A percentile compares a stretch with the other conserved stretches of the same genome.
Conservation (phyloP, 2,888 invertebrate species). For the Eudasyphora cyanicolor region DNA sequence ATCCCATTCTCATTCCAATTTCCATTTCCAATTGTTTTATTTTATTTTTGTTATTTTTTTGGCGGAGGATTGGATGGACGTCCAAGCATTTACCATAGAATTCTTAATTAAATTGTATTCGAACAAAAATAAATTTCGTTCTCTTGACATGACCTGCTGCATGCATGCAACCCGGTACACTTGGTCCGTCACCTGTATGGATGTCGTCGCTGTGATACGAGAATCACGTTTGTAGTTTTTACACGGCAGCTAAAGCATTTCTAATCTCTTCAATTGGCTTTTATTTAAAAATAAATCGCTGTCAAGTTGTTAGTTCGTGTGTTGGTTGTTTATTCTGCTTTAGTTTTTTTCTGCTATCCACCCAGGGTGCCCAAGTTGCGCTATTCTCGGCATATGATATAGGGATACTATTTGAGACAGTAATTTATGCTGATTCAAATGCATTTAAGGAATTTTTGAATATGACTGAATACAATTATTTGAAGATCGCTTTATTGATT, state of each 20-base stretch:
- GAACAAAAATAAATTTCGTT: slow-evolving; percentile 43
- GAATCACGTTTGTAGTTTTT: slow-evolving; percentile 45
- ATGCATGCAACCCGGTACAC: not conserved
- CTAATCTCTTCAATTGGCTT: slow-evolving; percentile 51
- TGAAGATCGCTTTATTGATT: no score
- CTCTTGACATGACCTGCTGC: slow-evolving; percentile 21
- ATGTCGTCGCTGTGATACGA: not conserved
- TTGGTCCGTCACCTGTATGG: not conserved
- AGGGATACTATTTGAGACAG: no score
- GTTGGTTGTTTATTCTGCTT: not conserved
- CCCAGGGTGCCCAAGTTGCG: slow-evolving; percentile 6
- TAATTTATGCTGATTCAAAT: no score
- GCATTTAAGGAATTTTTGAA: no score
- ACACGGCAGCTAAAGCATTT: slow-evolving; percentile 24
- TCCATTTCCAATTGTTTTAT: slow-evolving; percentile 18
- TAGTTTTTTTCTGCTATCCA: no score
- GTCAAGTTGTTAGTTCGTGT: slow-evolving; percentile 28
- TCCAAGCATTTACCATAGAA: slow-evolving; percentile 10
- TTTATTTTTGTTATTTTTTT: slow-evolving; percentile 14
- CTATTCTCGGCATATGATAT: no score
- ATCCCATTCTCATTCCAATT: no score
- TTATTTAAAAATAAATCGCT: slow-evolving; percentile 49
- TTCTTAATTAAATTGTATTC: slow-evolving; percentile 55
- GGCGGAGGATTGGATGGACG: not conserved
- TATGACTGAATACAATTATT: no score